Evolutionary conservation across 2,888 invertebrate species (phyloP), one percentile per base, ranked within the genome.

Genomic region (Octodonta nipae): DNA sequence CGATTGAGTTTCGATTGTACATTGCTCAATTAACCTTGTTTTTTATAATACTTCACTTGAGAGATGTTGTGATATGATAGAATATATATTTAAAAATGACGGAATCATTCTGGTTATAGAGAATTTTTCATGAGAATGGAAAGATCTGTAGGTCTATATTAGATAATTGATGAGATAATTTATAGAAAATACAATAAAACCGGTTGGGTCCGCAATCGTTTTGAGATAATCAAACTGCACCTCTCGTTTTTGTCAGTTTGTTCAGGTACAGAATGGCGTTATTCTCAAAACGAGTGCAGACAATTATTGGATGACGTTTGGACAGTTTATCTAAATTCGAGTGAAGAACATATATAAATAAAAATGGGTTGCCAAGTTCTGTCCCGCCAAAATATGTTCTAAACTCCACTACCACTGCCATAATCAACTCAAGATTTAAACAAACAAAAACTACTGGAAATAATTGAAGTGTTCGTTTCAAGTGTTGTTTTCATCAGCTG

Each of bases 91-190:
- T 38, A 41, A 34, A 33, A 46, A 43, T 40, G 42, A 39, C 38
- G 38, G 37, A 42, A 43, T 45, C 38, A 43, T 41, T 42, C 37
- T 40, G 39, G 46, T 43, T 39, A 40, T 45, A 41, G 38, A 20
- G 38, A 41, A 50, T 57, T 61, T 61, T 62, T 61, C 62, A 62
- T 60, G 54, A 51, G 47, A 55, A 50, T 59, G 60, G 54, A 55
- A 61, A 58, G 51, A 58, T 51, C 42, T 38, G 61, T 62, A 62
- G 61, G 60, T 62, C 62, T 62, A 61, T 61, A 62, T 62, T 62
- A 61, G 62, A 62, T 62, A 56, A 56, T 48, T 52, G 52, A 52
- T 46, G 47, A 45, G 37, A 41, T 33, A 38, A 43, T 37, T 41
- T 41, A 36, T 36, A 37, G 28, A 34, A 33, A 14, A 13, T 35